A percentile compares a stretch with the other conserved stretches of the same genome.
phyloP scores from a whole-genome alignment of 2,797 vertebrate species.

The Anguilla marmorata region DNA sequence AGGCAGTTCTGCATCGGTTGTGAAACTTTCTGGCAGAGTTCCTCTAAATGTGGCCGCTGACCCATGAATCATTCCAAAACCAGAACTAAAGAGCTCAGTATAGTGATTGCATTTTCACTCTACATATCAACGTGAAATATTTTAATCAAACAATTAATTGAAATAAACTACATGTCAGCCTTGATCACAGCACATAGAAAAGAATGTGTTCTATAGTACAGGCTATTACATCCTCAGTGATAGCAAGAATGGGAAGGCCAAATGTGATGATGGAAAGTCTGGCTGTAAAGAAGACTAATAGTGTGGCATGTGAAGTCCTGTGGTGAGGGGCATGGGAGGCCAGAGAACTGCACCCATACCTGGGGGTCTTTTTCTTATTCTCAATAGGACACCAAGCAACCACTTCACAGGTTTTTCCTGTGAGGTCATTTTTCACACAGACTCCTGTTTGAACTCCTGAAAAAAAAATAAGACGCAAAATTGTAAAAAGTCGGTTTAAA shows the following conservation, averaged over 20 bases:
- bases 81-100: neutral
- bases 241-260: neutral
- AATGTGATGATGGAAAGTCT: neutral
- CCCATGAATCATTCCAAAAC: conserved; percentile 1
- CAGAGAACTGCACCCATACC: conserved; percentile 56
- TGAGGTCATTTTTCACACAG: conserved; percentile 69
- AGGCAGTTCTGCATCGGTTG: neutral
- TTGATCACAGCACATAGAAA: neutral
- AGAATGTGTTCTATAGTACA: neutral
- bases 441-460: conserved; percentile 78
- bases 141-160: neutral
- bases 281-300: neutral
- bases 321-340: neutral
- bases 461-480: neutral
- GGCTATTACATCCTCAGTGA: neutral
- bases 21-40: conserved; percentile 11
- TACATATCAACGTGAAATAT: neutral
- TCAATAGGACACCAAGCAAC: conserved; percentile 80
- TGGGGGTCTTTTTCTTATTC: conserved; percentile 52
- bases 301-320: neutral
- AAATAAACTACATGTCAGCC: neutral
- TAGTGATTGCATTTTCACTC: neutral
- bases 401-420: conserved; percentile 77
- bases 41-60: conserved; percentile 12
- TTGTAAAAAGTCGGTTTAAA: neutral